These are phyloP conservation scores for Halcyon smyrnensis DNA, from an alignment of 2,797 vertebrate species.

Conservation along the genomic window DNA sequence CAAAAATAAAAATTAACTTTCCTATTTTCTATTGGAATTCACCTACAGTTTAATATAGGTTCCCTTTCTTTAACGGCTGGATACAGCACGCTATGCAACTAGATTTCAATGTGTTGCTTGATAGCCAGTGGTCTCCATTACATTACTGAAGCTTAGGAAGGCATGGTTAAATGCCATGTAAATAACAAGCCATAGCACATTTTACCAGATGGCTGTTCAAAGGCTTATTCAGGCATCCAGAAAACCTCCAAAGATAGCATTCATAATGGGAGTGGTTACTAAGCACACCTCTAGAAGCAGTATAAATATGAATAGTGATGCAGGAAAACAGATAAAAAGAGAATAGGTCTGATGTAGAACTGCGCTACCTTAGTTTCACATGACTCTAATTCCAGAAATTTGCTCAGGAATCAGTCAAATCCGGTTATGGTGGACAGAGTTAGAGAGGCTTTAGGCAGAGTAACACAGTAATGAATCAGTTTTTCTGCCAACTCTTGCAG, in stretches of 20 bases:
- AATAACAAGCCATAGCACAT: not conserved
- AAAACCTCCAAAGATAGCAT: not conserved
- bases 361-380: not conserved
- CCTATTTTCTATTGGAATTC: not conserved
- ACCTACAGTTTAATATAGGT: not conserved
- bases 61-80: not conserved
- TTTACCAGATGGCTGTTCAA: constrained; percentile 5
- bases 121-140: not conserved
- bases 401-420: not conserved
- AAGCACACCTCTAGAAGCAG: not conserved
- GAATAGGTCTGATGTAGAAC: not conserved
- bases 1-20: not conserved
- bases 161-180: not conserved
- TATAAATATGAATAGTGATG: not conserved
- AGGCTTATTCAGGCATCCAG: not conserved
- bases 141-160: not conserved
- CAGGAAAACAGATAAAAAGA: not conserved
- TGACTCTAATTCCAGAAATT: not conserved
- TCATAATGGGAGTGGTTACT: not conserved
- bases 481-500: not conserved
- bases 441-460: not conserved
- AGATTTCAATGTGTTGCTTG: not conserved
- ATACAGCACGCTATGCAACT: not conserved
- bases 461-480: not conserved
- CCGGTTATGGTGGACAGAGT: not conserved